Conservation (phyloP, 2,797 vertebrate species). For the Galagoides demidoff region DNA sequence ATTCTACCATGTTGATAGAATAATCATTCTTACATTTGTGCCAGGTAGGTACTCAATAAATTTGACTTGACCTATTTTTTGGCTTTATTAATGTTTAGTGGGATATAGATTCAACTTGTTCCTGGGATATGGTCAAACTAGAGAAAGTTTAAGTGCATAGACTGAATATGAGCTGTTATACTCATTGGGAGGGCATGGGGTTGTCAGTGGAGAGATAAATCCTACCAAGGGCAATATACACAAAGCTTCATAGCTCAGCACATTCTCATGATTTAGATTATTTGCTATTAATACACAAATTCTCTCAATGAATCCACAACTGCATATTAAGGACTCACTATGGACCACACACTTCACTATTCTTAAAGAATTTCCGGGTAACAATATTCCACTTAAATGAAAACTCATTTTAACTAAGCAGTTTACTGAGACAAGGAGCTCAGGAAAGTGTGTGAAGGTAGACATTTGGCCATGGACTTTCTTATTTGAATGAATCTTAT, state of each 20-base stretch:
- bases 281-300: neutral
- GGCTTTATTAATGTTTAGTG: neutral
- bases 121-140: neutral
- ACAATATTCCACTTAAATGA: neutral
- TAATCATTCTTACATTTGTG: neutral
- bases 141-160: neutral
- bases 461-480: neutral
- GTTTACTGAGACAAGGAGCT: neutral
- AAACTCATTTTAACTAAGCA: slow-evolving; percentile 11
- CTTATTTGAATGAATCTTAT: neutral
- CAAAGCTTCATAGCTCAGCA: neutral
- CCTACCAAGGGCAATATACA: neutral
- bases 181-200: too few species aligned
- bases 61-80: neutral
- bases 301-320: neutral
- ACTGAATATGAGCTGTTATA: neutral
- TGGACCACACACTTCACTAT: neutral
- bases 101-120: neutral
- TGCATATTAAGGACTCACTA: neutral
- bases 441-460: neutral
- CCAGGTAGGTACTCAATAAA: neutral
- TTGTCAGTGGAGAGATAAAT: neutral
- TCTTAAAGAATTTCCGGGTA: neutral
- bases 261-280: neutral
- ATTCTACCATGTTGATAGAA: neutral